Evolutionary conservation across 2,113 vertebrate genomes (phyloP).

Genomic region (Rhea americana): DNA sequence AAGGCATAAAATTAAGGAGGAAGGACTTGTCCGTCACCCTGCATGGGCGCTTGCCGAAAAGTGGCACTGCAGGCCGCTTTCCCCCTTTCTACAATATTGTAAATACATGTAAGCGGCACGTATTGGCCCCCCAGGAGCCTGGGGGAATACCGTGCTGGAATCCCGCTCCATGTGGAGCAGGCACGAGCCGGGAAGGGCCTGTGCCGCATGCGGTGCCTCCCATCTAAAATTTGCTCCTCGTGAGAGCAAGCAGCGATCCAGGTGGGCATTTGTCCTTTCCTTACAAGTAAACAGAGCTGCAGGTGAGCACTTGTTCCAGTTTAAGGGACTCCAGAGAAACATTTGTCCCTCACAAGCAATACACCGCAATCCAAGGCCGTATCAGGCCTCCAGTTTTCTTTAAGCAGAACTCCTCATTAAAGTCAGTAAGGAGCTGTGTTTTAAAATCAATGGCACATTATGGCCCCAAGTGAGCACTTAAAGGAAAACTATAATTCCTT

Average conservation of each 20-base stretch:
- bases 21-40: not conserved
- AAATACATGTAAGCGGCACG: not conserved
- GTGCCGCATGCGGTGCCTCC: accelerated
- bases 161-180: not conserved
- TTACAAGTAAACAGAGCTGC: not conserved
- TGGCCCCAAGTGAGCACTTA: slow-evolving; percentile 5
- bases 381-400: not conserved
- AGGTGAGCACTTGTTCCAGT: not conserved
- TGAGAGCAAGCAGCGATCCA: accelerated
- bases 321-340: not conserved
- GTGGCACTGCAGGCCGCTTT: not conserved
- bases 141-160: not conserved
- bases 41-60: not conserved
- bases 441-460: slow-evolving; percentile 38
- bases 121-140: not conserved
- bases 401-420: slow-evolving; percentile 2
- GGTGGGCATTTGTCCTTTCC: not conserved
- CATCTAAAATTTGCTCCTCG: accelerated
- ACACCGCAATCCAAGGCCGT: not conserved
- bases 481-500: slow-evolving; percentile 36
- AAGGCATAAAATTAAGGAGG: not conserved
- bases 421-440: slow-evolving; percentile 23
- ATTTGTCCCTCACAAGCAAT: not conserved
- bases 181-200: accelerated
- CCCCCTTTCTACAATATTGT: not conserved